Evolutionary conservation across 2,797 vertebrate species (phyloP).

Genomic region (Gobio occitaniae): DNA sequence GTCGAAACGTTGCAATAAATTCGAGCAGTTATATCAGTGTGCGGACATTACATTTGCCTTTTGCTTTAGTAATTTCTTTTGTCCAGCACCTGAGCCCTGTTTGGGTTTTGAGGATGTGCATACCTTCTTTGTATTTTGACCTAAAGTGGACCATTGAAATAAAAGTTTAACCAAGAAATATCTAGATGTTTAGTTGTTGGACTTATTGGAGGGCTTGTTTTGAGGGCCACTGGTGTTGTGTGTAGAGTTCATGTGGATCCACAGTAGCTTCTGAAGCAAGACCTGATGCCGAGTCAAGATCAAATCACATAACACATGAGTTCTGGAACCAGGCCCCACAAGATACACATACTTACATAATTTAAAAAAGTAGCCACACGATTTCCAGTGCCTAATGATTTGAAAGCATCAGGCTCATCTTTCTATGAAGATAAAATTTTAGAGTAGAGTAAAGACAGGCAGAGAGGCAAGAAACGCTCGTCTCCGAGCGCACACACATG

Average conservation of each 20-base stretch:
- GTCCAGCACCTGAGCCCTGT: no score
- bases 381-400: conserved; percentile 99
- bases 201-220: not conserved
- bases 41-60: no score
- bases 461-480: conserved; percentile 58
- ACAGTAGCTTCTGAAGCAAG: not conserved
- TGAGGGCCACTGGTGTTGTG: not conserved
- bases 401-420: conserved; percentile 99
- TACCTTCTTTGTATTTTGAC: no score
- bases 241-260: not conserved
- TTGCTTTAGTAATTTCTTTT: no score
- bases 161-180: not conserved
- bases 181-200: not conserved
- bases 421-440: conserved; percentile 96
- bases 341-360: conserved; percentile 93
- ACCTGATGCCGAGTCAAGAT: not conserved
- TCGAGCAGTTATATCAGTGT: no score
- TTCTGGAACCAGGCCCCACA: conserved; percentile 49
- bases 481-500: conserved; percentile 56
- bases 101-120: no score
- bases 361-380: conserved; percentile 98
- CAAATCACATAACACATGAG: not conserved
- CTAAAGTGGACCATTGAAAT: not conserved
- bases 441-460: conserved; percentile 80
- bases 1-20: no score